Conservation (phyloP, 2,888 invertebrate genomes). For the Clistopyga incitator region DNA sequence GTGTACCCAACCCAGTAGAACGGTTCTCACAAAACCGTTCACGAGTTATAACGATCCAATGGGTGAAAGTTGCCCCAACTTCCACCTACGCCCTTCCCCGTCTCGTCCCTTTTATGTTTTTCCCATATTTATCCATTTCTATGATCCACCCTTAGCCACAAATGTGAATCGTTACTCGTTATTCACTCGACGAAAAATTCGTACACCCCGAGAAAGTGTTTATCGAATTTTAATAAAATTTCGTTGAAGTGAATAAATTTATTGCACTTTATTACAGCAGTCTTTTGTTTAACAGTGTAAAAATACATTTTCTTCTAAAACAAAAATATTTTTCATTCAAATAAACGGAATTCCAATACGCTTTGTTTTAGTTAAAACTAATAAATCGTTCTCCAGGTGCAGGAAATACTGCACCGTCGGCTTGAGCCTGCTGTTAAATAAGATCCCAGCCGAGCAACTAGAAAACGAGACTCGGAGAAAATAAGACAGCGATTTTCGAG, state of each 20-base stretch:
- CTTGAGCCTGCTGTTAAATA: background rate
- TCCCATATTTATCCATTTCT: background rate
- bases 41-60: constrained; percentile 30
- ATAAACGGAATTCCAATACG: too few species aligned
- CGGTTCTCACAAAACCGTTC: constrained; percentile 49
- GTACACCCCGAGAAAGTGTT: too few species aligned
- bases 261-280: too few species aligned
- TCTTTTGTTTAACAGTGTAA: too few species aligned
- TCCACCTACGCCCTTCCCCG: background rate
- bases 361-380: too few species aligned
- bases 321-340: too few species aligned
- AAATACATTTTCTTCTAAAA: too few species aligned
- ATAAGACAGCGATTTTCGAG: constrained; percentile 19
- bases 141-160: background rate
- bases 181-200: too few species aligned
- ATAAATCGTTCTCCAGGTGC: too few species aligned
- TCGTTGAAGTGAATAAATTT: too few species aligned
- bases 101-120: background rate
- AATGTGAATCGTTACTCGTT: background rate
- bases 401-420: constrained; percentile 6
- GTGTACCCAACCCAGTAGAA: constrained; percentile 21
- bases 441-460: background rate
- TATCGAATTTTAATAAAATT: too few species aligned
- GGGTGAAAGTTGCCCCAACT: background rate
- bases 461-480: constrained; percentile 6